Percentiles rank a stretch among this genome's conserved stretches.
These are phyloP conservation scores for Margarornis squamiger DNA, from an alignment of 2,797 vertebrate species.

Conservation along the genomic window DNA sequence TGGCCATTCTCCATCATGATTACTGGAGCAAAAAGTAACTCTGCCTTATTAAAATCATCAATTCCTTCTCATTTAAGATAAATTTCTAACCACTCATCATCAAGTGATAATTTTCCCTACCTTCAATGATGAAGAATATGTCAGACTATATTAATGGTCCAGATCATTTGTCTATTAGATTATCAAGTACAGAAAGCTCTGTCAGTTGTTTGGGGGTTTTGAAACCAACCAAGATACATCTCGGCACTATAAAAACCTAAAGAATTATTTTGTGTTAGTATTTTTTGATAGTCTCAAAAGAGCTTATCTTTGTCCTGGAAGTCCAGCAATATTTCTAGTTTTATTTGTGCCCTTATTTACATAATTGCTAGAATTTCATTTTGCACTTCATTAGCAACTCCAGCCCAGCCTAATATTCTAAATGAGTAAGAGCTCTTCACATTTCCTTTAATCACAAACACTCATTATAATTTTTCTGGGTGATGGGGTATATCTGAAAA, in stretches of 20 bases:
- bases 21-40: neutral
- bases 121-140: neutral
- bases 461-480: neutral
- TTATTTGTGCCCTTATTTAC: neutral
- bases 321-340: neutral
- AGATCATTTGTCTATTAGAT: fast-evolving
- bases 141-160: neutral
- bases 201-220: neutral
- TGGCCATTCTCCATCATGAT: neutral
- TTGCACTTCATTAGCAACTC: neutral
- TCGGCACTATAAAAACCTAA: fast-evolving
- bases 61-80: neutral
- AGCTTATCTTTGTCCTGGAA: neutral
- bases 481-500: neutral
- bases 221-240: neutral
- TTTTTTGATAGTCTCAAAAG: neutral
- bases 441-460: conserved; percentile 10
- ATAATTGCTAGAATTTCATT: neutral
- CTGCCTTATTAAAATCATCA: neutral
- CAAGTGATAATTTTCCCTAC: neutral
- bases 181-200: neutral
- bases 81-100: neutral
- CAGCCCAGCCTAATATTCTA: neutral
- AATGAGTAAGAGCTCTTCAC: neutral
- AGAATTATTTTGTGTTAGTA: fast-evolving